A percentile compares a stretch with the other conserved stretches of the same genome.
phyloP scores from a whole-genome alignment of 2,113 vertebrate species.

The Daboia siamensis region DNA sequence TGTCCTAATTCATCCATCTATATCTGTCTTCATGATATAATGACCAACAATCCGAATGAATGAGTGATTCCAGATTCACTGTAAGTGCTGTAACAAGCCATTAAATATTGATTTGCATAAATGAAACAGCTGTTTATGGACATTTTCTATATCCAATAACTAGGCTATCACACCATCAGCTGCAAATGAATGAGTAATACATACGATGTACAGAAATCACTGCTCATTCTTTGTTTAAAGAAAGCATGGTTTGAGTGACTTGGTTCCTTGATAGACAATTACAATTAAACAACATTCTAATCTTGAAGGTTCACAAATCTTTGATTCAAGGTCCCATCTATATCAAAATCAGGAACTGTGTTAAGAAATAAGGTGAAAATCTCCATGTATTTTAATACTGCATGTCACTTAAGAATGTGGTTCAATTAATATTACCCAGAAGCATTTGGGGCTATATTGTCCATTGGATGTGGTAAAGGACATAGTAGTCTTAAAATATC shows the following conservation, averaged over 20 bases:
- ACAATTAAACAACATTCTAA: conserved; percentile 8
- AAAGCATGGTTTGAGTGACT: not conserved
- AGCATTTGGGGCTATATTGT: conserved; percentile 24
- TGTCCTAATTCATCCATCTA: not conserved
- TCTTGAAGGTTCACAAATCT: conserved; percentile 5
- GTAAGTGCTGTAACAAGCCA: not conserved
- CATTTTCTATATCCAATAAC: not conserved
- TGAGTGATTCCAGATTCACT: not conserved
- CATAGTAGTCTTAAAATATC: conserved; percentile 32
- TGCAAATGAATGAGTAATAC: not conserved
- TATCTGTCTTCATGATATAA: not conserved
- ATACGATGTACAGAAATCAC: not conserved
- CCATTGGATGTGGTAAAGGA: conserved; percentile 26
- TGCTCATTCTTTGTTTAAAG: not conserved
- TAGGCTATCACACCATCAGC: not conserved
- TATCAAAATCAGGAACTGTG: not conserved
- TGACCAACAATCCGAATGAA: not conserved
- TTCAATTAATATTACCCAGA: not conserved
- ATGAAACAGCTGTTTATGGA: not conserved
- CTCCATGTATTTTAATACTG: not conserved
- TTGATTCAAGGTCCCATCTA: not conserved
- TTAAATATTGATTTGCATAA: not conserved
- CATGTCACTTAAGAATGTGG: not conserved
- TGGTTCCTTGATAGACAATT: conserved; percentile 12
- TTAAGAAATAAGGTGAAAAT: not conserved